A percentile compares a stretch with the other conserved stretches of the same genome.
phyloP scores from a whole-genome alignment of 2,797 vertebrate genomes.

The Anguilla megastoma region DNA sequence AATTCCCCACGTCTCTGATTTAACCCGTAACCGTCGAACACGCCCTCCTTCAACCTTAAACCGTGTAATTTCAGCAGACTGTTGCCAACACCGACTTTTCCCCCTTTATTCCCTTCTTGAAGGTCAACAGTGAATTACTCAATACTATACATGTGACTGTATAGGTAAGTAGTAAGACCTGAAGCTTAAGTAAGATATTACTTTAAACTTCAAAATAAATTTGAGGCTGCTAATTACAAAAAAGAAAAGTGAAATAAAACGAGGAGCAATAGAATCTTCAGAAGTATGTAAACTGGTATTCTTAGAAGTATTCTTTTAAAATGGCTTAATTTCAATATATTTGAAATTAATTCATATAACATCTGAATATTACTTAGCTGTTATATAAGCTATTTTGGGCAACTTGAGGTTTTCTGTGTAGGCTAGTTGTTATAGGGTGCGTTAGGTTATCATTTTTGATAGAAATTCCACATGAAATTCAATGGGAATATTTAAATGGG shows the following conservation, averaged over 20 bases:
- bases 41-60: conserved; percentile 15
- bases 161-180: not conserved
- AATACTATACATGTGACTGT: conserved; percentile 8
- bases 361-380: not conserved
- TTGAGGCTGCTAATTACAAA: not conserved
- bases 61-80: not conserved
- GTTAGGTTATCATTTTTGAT: not conserved
- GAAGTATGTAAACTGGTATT: not conserved
- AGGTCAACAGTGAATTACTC: conserved; percentile 28
- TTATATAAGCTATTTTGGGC: not conserved
- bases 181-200: not conserved
- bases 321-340: not conserved
- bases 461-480: not conserved
- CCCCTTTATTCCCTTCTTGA: not conserved
- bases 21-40: conserved; percentile 24
- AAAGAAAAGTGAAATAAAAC: not conserved
- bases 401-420: not conserved
- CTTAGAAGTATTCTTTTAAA: not conserved
- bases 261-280: not conserved
- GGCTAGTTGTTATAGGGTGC: not conserved
- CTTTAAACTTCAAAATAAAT: not conserved
- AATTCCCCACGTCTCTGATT: conserved; percentile 55
- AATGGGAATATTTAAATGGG: not conserved
- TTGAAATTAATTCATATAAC: not conserved
- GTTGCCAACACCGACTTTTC: not conserved